Conservation (phyloP, 2,888 invertebrate genomes). For the Cantharis rufa region DNA sequence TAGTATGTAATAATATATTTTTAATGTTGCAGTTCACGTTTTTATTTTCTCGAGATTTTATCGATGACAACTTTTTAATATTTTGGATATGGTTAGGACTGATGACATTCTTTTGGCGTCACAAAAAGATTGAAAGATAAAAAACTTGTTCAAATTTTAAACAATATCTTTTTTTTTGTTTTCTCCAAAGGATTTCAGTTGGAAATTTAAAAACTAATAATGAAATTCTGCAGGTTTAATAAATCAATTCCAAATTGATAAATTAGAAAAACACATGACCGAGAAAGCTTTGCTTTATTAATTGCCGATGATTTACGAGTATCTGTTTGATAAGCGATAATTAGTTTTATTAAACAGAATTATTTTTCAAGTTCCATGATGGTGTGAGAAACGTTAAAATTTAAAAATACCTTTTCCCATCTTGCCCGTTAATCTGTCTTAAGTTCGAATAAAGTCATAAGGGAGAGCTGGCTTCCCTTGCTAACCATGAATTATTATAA, state of each 20-base stretch:
- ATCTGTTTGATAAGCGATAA: not conserved
- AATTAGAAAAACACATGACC: not conserved
- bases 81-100: not conserved
- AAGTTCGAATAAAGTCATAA: slow-evolving; percentile 5
- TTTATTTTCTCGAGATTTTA: not conserved
- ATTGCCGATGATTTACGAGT: not conserved
- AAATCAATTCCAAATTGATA: not conserved
- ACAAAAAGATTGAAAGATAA: not conserved
- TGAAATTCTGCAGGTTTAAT: not conserved
- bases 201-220: not conserved
- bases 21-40: not conserved
- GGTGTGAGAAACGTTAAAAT: slow-evolving; percentile 8
- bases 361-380: not conserved
- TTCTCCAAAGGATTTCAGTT: too few relatives aligned
- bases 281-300: not conserved
- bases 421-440: slow-evolving; percentile 16
- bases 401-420: slow-evolving; percentile 10
- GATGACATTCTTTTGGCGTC: not conserved
- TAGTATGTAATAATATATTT: not conserved
- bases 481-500: slow-evolving; percentile 28
- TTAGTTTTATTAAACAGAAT: not conserved
- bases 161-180: not conserved
- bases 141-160: not conserved
- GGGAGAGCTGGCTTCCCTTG: slow-evolving; percentile 16
- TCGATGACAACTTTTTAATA: not conserved